phyloP scores from a whole-genome alignment of 1,140 invertebrate genomes.

The Dendroctonus ponderosae region DNA sequence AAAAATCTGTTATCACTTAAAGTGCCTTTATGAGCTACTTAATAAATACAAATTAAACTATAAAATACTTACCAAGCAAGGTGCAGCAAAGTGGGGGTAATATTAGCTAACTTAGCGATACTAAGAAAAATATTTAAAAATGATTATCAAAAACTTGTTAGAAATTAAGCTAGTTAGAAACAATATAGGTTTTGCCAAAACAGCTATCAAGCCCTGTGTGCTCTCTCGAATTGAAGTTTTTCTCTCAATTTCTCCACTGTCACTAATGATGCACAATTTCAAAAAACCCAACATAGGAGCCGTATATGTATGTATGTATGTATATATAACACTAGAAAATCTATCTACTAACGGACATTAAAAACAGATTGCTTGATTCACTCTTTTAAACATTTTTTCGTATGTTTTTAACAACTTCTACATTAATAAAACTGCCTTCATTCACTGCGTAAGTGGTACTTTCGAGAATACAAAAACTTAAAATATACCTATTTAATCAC shows the following conservation, averaged over 20 bases:
- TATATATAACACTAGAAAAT: slow-evolving; percentile 28
- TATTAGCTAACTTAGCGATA: slow-evolving; percentile 21
- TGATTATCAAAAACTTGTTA: no score
- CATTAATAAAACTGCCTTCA: neutral
- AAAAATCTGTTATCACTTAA: slow-evolving; percentile 18
- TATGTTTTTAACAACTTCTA: slow-evolving; percentile 27
- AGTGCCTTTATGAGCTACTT: slow-evolving; percentile 26
- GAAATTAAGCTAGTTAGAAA: no score
- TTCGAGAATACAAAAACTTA: slow-evolving; percentile 39
- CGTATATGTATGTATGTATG: neutral
- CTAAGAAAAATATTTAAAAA: neutral
- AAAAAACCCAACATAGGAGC: slow-evolving; percentile 36
- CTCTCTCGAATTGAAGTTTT: no score
- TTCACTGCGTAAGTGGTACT: slow-evolving; percentile 13
- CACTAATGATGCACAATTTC: slow-evolving; percentile 15
- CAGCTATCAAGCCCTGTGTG: no score
- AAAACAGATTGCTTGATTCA: slow-evolving; percentile 33
- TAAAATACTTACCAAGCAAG: slow-evolving; percentile 10
- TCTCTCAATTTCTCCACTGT: no score
- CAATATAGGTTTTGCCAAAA: no score
- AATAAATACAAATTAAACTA: slow-evolving; percentile 20
- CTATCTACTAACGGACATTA: slow-evolving; percentile 34
- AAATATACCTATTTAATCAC: slow-evolving; percentile 45
- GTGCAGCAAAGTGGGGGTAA: slow-evolving; percentile 14
- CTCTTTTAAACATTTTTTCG: slow-evolving; percentile 15